A percentile compares a stretch with the other conserved stretches of the same genome.
These are phyloP conservation scores for Cinclus cinclus DNA, from an alignment of 2,113 vertebrate genomes.

Conservation along the genomic window DNA sequence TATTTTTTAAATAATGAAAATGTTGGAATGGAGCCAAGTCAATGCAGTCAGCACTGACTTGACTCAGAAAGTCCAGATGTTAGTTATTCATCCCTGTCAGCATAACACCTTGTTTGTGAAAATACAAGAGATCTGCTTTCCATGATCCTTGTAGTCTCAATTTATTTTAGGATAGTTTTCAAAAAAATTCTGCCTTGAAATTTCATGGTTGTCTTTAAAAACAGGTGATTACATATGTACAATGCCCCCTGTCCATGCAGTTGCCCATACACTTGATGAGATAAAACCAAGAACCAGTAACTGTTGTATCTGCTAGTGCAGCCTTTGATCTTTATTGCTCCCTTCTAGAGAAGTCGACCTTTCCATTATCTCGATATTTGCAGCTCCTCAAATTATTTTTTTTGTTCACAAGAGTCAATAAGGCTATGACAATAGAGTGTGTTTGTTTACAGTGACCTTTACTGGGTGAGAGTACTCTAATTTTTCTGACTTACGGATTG, in stretches of 20 bases:
- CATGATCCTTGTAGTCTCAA: background rate
- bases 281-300: background rate
- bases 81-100: background rate
- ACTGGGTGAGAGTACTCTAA: background rate
- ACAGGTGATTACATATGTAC: background rate
- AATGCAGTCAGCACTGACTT: background rate
- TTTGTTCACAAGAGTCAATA: background rate
- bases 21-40: background rate
- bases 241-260: background rate
- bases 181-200: background rate
- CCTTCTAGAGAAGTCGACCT: background rate
- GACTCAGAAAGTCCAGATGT: background rate
- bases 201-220: background rate
- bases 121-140: background rate
- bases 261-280: fast-evolving
- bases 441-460: constrained; percentile 23
- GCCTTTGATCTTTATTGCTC: background rate
- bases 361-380: background rate
- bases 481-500: background rate
- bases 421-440: background rate
- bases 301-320: background rate
- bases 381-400: background rate
- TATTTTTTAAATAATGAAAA: background rate
- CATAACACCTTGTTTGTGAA: background rate
- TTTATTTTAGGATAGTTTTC: background rate